These are phyloP conservation scores for Nephrotoma guestfalica DNA, from an alignment of 2,888 invertebrate genomes.

Conservation along the genomic window DNA sequence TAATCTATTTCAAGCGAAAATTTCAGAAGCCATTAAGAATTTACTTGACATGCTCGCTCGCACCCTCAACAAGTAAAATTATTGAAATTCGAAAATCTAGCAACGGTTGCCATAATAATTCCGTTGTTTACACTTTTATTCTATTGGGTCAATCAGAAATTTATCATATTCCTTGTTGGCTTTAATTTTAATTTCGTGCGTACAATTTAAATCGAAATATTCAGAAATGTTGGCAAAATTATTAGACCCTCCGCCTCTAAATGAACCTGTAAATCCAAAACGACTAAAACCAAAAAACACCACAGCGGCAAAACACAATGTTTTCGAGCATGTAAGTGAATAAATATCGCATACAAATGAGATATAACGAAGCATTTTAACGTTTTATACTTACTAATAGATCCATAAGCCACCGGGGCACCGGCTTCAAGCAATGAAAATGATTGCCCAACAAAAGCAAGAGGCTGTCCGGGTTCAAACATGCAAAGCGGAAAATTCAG, in stretches of 20 bases:
- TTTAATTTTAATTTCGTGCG: background rate
- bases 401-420: background rate
- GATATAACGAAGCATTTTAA: background rate
- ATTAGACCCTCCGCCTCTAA: background rate
- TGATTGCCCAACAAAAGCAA: background rate
- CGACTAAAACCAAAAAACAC: background rate
- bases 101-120: background rate
- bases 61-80: background rate
- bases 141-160: background rate
- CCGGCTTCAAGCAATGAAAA: background rate
- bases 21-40: background rate
- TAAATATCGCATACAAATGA: background rate
- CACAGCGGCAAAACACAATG: background rate
- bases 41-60: background rate
- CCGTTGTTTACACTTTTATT: background rate
- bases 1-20: too few relatives aligned
- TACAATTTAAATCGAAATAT: background rate
- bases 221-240: background rate
- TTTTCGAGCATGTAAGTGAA: background rate
- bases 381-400: background rate
- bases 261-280: background rate
- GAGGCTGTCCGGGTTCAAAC: background rate
- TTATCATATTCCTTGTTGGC: background rate
- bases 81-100: background rate
- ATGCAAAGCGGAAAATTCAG: background rate